Base-by-base conservation (phyloP, 2,888 invertebrate genomes). In the Tribolium freemani region DNA sequence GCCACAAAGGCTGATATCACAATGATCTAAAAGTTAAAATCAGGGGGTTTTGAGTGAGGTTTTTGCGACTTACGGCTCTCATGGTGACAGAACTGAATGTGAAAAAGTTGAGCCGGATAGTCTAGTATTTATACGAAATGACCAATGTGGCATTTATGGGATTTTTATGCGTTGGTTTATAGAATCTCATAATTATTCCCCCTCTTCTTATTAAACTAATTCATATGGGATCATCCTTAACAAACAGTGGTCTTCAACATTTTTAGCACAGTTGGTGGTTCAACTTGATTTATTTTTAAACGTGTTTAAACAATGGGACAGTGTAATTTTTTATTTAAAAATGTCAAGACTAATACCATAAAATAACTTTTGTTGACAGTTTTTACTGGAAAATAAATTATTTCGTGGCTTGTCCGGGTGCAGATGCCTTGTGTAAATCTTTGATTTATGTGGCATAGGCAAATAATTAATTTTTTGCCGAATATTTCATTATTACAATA, bases 121-220 rank as follows among this genome's bases (percentile, higher is more conserved):
- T 46, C 44, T 61, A 38, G 16, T 67, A 69, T 69, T 69, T 69
- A 69, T 69, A 69, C 56, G 20, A 53, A 54, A 45, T 66, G 46
- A 30, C 5, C 31, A 51, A 63, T 51, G 48, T 50, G 63, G 50
- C 63, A 50, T 63, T 63, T 66, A 63, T 63, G 10, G 2, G n/a
- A 30, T 63, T 50, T 26, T 51, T 30, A 51, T 63, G 63, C 10
- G 21, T 66, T 38, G 54, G 53, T 48, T 53, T 66, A 64, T 44
- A n/a, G 16, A 50, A 10, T n/a, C 10, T 60, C 6, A 48, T 60
- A 60, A 63, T 63, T 63, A 50, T 51, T 51, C 63, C 63, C 63
- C 51, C 50, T 51, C 63, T 51, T 51, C 8, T 10, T 21, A 16
- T 48, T 46, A 48, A 44, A 46, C 46, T 46, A 60, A 60, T 46